phyloP scores from a whole-genome alignment of 2,888 invertebrate genomes.

The Synergus japonicus region DNA sequence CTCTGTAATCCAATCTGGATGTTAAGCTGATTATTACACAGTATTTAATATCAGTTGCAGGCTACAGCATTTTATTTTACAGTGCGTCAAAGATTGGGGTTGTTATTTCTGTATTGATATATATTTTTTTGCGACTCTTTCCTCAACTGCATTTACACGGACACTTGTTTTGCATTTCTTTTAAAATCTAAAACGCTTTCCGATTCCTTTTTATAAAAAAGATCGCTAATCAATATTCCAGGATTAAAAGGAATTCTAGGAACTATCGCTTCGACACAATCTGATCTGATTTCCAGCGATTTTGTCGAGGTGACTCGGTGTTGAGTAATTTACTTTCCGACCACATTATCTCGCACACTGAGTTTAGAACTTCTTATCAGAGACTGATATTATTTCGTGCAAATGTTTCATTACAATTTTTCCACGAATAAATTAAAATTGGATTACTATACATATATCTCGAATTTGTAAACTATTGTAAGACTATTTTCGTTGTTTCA shows the following conservation, averaged over 20 bases:
- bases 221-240: conserved; percentile 32
- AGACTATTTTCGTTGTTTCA: too few species aligned
- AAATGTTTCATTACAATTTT: not conserved
- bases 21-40: conserved; percentile 21
- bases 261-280: conserved; percentile 25
- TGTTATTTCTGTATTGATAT: not conserved
- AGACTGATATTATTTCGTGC: conserved; percentile 5
- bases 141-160: too few species aligned
- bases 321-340: conserved; percentile 15
- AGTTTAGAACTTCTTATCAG: conserved; percentile 28
- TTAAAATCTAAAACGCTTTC: too few species aligned
- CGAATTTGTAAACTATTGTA: too few species aligned
- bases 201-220: not conserved
- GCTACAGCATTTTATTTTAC: not conserved
- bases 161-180: too few species aligned
- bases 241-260: conserved; percentile 12
- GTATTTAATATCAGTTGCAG: conserved; percentile 25
- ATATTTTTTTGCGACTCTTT: not conserved
- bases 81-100: not conserved
- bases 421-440: not conserved
- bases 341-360: conserved; percentile 20
- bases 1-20: conserved; percentile 31
- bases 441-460: too few species aligned
- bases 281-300: conserved; percentile 38
- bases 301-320: conserved; percentile 21